Evolutionary conservation across 1,140 invertebrate species (phyloP).

Genomic region (Yoshiicerus persimilis): DNA sequence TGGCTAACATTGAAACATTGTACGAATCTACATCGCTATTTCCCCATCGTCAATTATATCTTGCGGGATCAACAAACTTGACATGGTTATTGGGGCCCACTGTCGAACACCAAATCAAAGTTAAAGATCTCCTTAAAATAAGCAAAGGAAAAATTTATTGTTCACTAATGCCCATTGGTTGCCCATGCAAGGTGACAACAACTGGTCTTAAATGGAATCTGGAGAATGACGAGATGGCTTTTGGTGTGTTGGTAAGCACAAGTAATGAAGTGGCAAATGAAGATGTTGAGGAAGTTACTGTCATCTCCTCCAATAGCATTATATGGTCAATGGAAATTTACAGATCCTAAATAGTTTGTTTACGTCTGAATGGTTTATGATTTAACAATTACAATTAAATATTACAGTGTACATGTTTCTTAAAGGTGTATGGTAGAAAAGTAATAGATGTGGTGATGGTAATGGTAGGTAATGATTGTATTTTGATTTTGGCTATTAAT

Average conservation of each 20-base stretch:
- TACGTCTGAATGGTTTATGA: too few species aligned
- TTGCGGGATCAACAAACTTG: neutral
- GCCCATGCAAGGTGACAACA: neutral
- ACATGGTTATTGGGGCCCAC: neutral
- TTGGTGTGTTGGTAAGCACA: slow-evolving; percentile 31
- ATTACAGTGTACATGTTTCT: too few species aligned
- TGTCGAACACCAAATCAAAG: neutral
- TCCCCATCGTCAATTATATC: neutral
- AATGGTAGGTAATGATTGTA: neutral
- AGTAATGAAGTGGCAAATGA: slow-evolving; percentile 22
- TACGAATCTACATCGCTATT: neutral
- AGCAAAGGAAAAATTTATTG: neutral
- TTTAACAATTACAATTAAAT: too few species aligned
- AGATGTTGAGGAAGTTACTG: neutral
- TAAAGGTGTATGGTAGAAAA: too few species aligned
- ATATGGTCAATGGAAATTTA: neutral
- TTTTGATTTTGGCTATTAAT: neutral
- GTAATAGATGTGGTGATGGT: neutral
- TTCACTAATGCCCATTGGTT: slow-evolving; percentile 27
- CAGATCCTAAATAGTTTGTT: too few species aligned
- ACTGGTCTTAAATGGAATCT: slow-evolving; percentile 38
- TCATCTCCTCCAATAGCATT: neutral
- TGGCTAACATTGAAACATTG: slow-evolving; percentile 25
- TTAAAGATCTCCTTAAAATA: neutral
- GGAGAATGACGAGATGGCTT: slow-evolving; percentile 1